phyloP scores from a whole-genome alignment of 2,797 vertebrate genomes.

The Brachymystax lenok region DNA sequence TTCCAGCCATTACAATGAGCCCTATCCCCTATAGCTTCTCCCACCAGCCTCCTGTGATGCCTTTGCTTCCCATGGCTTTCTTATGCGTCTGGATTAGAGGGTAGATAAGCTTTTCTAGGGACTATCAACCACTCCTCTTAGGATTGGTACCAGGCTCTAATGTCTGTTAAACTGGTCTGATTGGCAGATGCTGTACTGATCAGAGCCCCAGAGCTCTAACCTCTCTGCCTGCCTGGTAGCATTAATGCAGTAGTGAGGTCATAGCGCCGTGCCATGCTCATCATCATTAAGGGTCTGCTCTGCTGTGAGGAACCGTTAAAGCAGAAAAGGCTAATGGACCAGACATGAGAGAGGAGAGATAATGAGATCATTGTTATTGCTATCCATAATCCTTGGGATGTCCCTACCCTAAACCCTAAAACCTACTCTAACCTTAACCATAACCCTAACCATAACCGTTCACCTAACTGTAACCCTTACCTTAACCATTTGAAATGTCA shows the following conservation, averaged over 20 bases:
- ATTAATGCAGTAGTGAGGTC: constrained; percentile 26
- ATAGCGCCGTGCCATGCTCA: constrained; percentile 10
- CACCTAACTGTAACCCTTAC: too few species aligned
- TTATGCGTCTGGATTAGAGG: too few species aligned
- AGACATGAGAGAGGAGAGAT: constrained; percentile 12
- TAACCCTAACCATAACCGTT: too few species aligned
- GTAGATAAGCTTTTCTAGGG: too few species aligned
- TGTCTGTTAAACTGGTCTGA: not conserved
- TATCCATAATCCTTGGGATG: too few species aligned
- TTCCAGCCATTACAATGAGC: too few species aligned
- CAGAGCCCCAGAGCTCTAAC: not conserved
- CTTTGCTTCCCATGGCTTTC: too few species aligned
- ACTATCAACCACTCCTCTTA: not conserved
- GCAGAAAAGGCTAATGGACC: constrained; percentile 13
- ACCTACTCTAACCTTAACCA: too few species aligned
- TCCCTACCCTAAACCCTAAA: too few species aligned
- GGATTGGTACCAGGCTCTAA: not conserved
- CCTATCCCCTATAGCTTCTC: too few species aligned
- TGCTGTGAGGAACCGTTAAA: constrained; percentile 15
- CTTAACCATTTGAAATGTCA: too few species aligned
- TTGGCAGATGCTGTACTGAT: not conserved
- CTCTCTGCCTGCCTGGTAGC: not conserved
- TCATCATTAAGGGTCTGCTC: constrained; percentile 14
- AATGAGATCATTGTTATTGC: not conserved
- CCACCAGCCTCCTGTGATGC: too few species aligned